Evolutionary conservation across 2,888 invertebrate species (phyloP).

Genomic region (Meandrusa payeni): DNA sequence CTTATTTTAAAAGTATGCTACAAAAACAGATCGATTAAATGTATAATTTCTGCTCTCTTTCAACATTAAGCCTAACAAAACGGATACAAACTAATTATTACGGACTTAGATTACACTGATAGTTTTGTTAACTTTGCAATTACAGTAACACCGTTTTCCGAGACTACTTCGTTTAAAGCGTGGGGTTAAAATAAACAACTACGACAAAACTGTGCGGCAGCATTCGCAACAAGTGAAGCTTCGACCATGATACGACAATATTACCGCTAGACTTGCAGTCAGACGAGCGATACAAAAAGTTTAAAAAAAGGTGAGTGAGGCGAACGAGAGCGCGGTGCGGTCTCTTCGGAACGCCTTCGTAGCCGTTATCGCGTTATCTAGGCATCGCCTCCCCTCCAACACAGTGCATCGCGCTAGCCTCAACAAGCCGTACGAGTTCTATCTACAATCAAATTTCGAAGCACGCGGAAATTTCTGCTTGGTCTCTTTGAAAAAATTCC

Average conservation of each 20-base stretch:
- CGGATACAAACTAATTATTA: background rate
- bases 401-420: slow-evolving; percentile 40
- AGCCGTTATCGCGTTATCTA: slow-evolving; percentile 70
- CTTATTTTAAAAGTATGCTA: too few relatives aligned
- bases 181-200: background rate
- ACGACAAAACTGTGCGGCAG: background rate
- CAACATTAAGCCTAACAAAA: slow-evolving; percentile 1
- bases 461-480: slow-evolving; percentile 10
- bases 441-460: slow-evolving; percentile 22
- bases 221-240: slow-evolving; percentile 26
- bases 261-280: slow-evolving; percentile 41
- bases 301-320: slow-evolving; percentile 35
- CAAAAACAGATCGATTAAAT: too few relatives aligned
- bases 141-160: background rate
- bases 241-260: slow-evolving; percentile 31
- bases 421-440: slow-evolving; percentile 27
- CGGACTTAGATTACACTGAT: background rate
- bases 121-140: background rate
- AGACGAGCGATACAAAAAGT: slow-evolving; percentile 51
- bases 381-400: slow-evolving; percentile 59
- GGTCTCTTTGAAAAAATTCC: slow-evolving; percentile 1
- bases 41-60: background rate
- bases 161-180: too few relatives aligned
- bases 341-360: slow-evolving; percentile 42
- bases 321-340: slow-evolving; percentile 28